phyloP scores from a whole-genome alignment of 2,113 vertebrate species.

The Trogon surrucura region DNA sequence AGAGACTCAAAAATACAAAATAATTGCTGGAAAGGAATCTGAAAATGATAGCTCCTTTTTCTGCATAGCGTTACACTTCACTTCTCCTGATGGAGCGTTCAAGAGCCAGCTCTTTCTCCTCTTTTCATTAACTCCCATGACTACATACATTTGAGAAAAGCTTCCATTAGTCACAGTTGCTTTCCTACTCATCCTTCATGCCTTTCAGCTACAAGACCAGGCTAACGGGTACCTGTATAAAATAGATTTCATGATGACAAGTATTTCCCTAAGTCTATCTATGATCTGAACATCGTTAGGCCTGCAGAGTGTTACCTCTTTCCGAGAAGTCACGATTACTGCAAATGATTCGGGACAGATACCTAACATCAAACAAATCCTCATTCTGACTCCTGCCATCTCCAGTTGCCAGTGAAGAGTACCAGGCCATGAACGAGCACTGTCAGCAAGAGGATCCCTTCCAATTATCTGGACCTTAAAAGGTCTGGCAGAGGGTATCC shows the following conservation, averaged over 20 bases:
- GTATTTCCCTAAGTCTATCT: background rate
- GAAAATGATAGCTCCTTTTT: constrained; percentile 20
- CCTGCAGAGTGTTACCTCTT: background rate
- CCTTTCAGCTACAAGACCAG: constrained; percentile 15
- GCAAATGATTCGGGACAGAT: background rate
- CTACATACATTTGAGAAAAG: constrained; percentile 28
- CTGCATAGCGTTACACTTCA: background rate
- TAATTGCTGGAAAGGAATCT: constrained; percentile 26
- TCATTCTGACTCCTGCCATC: background rate
- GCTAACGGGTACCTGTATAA: background rate
- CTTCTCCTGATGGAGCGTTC: constrained; percentile 18
- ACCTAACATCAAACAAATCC: background rate
- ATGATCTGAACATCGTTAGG: background rate
- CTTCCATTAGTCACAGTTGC: constrained; percentile 66
- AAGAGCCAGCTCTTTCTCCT: constrained; percentile 10
- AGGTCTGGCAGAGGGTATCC: background rate
- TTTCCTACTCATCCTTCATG: constrained; percentile 57
- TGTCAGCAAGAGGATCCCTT: background rate
- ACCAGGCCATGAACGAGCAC: background rate
- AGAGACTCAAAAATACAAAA: constrained; percentile 1
- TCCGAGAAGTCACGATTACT: background rate
- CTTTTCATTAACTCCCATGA: constrained; percentile 53
- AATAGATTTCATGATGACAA: background rate
- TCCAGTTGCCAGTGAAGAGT: background rate
- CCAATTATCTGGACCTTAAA: background rate